Base-by-base conservation (phyloP, 2,113 vertebrate species). In the Heteronetta atricapilla region DNA sequence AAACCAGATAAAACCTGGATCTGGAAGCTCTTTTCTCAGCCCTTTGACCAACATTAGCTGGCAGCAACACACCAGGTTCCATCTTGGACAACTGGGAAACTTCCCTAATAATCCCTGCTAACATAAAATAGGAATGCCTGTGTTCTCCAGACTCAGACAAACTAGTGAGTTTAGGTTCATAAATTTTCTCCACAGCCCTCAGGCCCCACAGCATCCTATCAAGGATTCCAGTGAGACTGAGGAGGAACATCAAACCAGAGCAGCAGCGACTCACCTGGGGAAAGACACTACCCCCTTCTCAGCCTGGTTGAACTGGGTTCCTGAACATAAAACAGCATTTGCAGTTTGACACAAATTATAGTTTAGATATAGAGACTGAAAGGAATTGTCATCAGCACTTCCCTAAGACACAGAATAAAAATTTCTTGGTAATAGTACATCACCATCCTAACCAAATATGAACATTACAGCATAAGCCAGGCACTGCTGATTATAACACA, bases 91-190 rank as follows among this genome's bases (percentile, higher is more conserved):
- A 13, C 16, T 2, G 4, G 29, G 23, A 46, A 9, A 28, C 26
- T 40, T 66, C 46, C 40, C 42, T 11, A 3, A 15, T 26, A 17
- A 53, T 23, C 40, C 60, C 29, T 26, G 66, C 34, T 36, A 38
- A 59, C 0, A 0, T 13, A 18, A 31, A 58, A 6, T 5, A 60
- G 40, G 44, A 70, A 64, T 44, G 74, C 52, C 53, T 20, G 7
- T 11, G 18, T 19, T 56, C 74, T 92, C 40, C 73, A 56, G 56
- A 34, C 50, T 23, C 8, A 4, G 36, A 13, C 0, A 7, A 29
- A n/a, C 3, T 34, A 22, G 40, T 10, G 26, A 84, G 46, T 17
- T 42, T 6, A 58, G 62, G 48, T 4, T 20, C 60, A 15, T 3
- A 14, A 53, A 21, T 3, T 20, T 20, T 68, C 21, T 23, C 2